Evolutionary conservation across 2,888 invertebrate genomes (phyloP).

Genomic region (Netelia virgata): DNA sequence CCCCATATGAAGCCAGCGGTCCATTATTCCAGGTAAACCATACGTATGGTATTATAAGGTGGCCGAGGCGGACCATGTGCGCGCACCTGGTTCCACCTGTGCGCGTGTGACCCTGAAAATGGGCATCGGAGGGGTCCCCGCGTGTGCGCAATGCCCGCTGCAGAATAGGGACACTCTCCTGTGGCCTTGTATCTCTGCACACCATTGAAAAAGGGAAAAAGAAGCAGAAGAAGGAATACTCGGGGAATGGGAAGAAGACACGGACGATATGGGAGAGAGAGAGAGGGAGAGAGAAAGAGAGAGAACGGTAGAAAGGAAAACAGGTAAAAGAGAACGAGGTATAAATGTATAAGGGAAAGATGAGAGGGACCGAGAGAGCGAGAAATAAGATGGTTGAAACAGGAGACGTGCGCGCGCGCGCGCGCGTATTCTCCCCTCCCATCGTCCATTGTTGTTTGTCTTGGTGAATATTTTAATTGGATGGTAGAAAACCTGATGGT

Average conservation of each 20-base stretch:
- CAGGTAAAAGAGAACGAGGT: conserved; percentile 16
- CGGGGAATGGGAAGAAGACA: conserved; percentile 32
- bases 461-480: conserved; percentile 85
- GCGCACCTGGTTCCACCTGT: conserved; percentile 66
- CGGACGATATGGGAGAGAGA: conserved; percentile 41
- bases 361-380: conserved; percentile 47
- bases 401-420: conserved; percentile 53
- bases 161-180: conserved; percentile 56
- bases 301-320: conserved; percentile 10
- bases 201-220: conserved; percentile 42
- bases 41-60: conserved; percentile 58
- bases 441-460: conserved; percentile 84
- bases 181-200: conserved; percentile 66
- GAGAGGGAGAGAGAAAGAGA: conserved; percentile 33
- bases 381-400: conserved; percentile 56
- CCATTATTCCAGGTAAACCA: conserved; percentile 42
- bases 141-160: conserved; percentile 46
- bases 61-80: conserved; percentile 6
- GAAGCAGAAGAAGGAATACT: conserved; percentile 18
- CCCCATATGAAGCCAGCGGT: conserved; percentile 15
- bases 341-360: conserved; percentile 22
- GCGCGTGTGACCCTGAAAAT: conserved; percentile 63
- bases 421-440: conserved; percentile 47
- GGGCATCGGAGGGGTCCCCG: conserved; percentile 42
- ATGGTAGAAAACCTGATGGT: conserved; percentile 70